Evolutionary conservation across 1,140 invertebrate genomes (phyloP).

Genomic region (Meteorus sp.): DNA sequence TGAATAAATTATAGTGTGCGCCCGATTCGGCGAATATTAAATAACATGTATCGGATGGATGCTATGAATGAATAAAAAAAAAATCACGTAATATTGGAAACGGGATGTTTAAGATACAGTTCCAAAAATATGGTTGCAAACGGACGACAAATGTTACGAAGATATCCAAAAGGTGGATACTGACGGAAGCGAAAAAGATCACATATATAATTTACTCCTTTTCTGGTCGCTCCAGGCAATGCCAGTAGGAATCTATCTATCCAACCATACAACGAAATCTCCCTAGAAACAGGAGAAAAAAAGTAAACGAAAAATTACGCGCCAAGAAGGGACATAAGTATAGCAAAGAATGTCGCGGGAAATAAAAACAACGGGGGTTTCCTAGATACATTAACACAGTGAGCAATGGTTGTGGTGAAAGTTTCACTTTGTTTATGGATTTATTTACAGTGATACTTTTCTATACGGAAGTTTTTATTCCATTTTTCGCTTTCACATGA

Average conservation of each 20-base stretch:
- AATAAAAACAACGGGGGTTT: constrained; percentile 37
- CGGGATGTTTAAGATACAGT: too few relatives aligned
- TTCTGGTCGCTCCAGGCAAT: background rate
- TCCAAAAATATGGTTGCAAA: too few relatives aligned
- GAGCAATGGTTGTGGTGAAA: constrained; percentile 43
- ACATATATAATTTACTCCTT: constrained; percentile 2
- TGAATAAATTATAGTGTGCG: too few relatives aligned
- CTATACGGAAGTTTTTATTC: constrained; percentile 4
- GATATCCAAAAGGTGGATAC: too few relatives aligned
- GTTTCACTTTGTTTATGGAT: constrained; percentile 27
- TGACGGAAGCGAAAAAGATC: background rate
- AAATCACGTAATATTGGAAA: too few relatives aligned
- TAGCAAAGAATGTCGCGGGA: constrained; percentile 19
- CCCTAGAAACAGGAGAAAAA: constrained; percentile 3
- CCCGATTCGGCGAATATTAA: too few relatives aligned
- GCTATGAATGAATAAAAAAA: too few relatives aligned
- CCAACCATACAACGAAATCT: background rate
- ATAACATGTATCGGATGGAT: too few relatives aligned
- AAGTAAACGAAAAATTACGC: background rate
- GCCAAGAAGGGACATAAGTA: background rate
- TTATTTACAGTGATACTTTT: background rate
- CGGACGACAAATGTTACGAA: too few relatives aligned
- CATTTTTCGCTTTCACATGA: constrained; percentile 5
- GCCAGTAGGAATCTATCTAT: background rate
- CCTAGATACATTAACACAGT: constrained; percentile 31